Evolutionary conservation across 2,113 vertebrate species (phyloP).

Genomic region (Steatornis caripensis): DNA sequence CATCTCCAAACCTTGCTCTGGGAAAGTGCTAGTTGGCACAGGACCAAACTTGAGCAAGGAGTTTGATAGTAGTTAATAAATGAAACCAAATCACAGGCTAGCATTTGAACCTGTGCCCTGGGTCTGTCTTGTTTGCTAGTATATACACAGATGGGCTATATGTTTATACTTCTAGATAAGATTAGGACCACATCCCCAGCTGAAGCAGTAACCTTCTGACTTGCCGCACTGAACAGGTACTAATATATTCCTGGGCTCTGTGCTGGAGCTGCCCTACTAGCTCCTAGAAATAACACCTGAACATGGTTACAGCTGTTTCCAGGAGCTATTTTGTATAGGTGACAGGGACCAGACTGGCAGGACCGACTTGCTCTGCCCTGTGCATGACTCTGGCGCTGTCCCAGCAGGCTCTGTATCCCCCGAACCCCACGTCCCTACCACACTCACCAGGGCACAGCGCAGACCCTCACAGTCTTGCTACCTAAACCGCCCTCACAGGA

Average conservation of each 20-base stretch:
- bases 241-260: neutral
- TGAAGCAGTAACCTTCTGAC: neutral
- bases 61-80: neutral
- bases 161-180: neutral
- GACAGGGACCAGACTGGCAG: neutral
- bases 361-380: neutral
- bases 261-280: accelerated
- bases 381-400: accelerated
- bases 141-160: neutral
- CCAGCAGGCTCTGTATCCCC: neutral
- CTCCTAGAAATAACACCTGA: neutral
- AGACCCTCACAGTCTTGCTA: neutral
- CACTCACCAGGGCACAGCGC: accelerated
- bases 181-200: neutral
- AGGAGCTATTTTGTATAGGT: neutral
- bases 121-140: neutral
- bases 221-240: neutral
- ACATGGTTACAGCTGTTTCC: neutral
- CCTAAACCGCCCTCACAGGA: neutral
- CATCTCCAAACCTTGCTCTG: neutral
- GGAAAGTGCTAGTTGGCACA: neutral
- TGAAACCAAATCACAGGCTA: neutral
- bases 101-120: neutral
- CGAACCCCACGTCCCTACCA: neutral
- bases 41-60: neutral